Evolutionary conservation across 2,113 vertebrate species (phyloP).

Genomic region (Myiagra hebetior): DNA sequence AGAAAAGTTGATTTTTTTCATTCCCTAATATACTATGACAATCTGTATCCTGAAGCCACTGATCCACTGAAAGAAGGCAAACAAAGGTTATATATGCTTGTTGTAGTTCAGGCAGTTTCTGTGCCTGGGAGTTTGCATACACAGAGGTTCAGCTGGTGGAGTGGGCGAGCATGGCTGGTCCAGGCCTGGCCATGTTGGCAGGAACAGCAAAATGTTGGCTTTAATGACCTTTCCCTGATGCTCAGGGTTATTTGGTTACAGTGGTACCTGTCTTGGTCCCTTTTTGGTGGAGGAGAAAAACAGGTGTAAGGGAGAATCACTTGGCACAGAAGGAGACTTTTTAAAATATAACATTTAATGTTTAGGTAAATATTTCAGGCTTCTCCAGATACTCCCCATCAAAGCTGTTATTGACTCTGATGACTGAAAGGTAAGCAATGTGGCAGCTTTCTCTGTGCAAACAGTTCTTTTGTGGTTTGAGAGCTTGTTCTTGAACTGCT

Average conservation of each 20-base stretch:
- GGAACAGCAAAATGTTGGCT: not conserved
- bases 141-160: not conserved
- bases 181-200: not conserved
- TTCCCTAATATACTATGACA: not conserved
- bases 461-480: not conserved
- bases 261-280: not conserved
- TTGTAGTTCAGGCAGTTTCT: not conserved
- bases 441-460: constrained; percentile 23
- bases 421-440: not conserved
- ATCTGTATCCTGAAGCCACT: not conserved
- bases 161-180: not conserved
- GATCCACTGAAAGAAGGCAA: not conserved
- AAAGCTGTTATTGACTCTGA: not conserved
- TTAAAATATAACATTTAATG: not conserved
- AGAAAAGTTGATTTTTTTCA: not conserved
- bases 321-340: not conserved
- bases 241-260: not conserved
- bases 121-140: not conserved
- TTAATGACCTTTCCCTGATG: not conserved
- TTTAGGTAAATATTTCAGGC: not conserved
- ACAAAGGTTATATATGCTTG: rapidly evolving
- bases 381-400: not conserved
- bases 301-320: not conserved
- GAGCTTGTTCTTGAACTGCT: not conserved
- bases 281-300: not conserved